Conservation (phyloP, 2,888 invertebrate species). For the Megamerina dolium region DNA sequence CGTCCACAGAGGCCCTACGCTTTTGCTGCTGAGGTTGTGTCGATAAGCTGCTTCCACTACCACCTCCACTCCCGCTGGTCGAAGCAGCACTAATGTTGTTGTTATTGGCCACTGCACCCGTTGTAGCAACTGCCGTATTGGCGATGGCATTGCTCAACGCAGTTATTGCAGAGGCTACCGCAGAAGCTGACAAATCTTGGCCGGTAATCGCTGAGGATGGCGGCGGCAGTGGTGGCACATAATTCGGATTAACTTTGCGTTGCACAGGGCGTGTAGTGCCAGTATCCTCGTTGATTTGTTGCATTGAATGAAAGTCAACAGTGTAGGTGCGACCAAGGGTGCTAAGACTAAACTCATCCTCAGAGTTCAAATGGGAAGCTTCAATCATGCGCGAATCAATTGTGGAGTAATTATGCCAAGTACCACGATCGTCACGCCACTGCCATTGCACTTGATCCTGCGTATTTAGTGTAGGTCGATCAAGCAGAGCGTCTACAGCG, state of each 20-base stretch:
- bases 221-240: constrained; percentile 35
- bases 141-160: constrained; percentile 21
- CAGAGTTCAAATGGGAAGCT: constrained; percentile 88
- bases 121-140: constrained; percentile 21
- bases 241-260: constrained; percentile 65
- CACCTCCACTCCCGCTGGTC: constrained; percentile 1
- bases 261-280: constrained; percentile 91
- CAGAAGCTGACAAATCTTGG: constrained; percentile 37
- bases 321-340: constrained; percentile 92
- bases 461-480: constrained; percentile 63
- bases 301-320: constrained; percentile 94
- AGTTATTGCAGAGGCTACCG: constrained; percentile 22
- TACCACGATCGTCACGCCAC: constrained; percentile 91
- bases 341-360: constrained; percentile 90
- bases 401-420: constrained; percentile 89
- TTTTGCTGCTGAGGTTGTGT: constrained; percentile 21
- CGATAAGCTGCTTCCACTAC: neutral
- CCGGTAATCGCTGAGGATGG: constrained; percentile 20
- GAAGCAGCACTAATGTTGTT: neutral
- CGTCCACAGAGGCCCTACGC: constrained; percentile 52
- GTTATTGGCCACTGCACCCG: constrained; percentile 13
- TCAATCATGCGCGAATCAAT: constrained; percentile 93
- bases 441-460: constrained; percentile 89
- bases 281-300: constrained; percentile 97
- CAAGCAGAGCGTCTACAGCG: constrained; percentile 82